Percentiles rank a stretch among this genome's conserved stretches.
These are phyloP conservation scores for Cranoglanis bouderius DNA, from an alignment of 2,113 vertebrate species.

Conservation along the genomic window DNA sequence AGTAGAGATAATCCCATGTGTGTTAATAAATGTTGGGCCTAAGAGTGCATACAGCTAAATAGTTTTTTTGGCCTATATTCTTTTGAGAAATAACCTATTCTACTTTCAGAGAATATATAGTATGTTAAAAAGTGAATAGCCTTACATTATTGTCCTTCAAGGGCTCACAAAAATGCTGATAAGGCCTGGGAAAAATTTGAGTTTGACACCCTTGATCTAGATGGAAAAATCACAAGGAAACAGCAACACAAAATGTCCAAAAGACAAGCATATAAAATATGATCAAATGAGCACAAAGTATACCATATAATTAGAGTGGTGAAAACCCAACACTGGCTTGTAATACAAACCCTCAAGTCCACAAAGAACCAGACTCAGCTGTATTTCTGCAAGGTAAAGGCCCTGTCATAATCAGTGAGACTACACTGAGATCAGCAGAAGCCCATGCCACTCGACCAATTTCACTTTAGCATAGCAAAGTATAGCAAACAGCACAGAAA, in stretches of 20 bases:
- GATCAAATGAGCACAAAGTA: conserved; percentile 12
- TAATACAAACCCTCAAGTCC: conserved; percentile 46
- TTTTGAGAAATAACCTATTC: neutral
- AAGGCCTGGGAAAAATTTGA: too few relatives aligned
- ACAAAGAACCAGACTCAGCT: conserved; percentile 46
- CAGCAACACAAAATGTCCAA: neutral
- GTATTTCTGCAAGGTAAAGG: conserved; percentile 41
- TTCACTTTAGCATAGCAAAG: conserved; percentile 11
- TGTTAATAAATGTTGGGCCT: neutral
- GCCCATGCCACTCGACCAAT: neutral
- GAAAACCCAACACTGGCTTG: conserved; percentile 11
- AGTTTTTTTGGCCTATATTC: neutral
- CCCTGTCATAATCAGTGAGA: conserved; percentile 20
- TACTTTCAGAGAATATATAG: neutral
- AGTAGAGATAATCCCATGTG: neutral
- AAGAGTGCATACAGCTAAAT: neutral
- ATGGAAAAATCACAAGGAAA: neutral
- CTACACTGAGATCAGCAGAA: conserved; percentile 18
- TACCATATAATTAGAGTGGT: conserved; percentile 7
- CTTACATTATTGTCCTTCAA: neutral
- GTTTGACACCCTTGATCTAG: neutral
- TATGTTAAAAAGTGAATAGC: neutral
- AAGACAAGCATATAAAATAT: conserved; percentile 16
- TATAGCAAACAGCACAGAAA: conserved; percentile 19
- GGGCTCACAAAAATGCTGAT: neutral